A percentile compares a stretch with the other conserved stretches of the same genome.
Conservation (phyloP, 2,888 invertebrate species). For the Galeruca laticollis region DNA sequence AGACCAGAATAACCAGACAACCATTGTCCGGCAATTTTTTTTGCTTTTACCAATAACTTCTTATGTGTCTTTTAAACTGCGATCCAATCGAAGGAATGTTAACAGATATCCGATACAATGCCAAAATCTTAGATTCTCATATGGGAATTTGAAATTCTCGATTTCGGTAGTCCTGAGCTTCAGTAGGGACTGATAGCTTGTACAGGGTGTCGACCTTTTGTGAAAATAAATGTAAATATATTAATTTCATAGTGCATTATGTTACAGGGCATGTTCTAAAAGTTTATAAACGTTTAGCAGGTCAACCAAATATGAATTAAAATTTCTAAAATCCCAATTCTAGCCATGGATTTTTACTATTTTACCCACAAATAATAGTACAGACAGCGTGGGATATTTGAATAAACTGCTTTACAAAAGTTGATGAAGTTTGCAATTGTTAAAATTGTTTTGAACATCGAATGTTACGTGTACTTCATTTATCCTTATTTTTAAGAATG, state of each 20-base stretch:
- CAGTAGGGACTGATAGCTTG: neutral
- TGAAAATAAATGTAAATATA: neutral
- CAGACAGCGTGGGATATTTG: too few relatives aligned
- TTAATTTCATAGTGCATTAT: neutral
- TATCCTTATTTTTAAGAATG: too few relatives aligned
- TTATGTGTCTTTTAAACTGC: constrained; percentile 59
- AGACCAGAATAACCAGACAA: constrained; percentile 59
- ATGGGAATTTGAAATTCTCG: constrained; percentile 39
- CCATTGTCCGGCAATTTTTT: constrained; percentile 60
- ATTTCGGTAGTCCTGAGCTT: constrained; percentile 17
- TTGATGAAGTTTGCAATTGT: too few relatives aligned
- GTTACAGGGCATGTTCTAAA: too few relatives aligned
- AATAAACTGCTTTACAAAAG: too few relatives aligned
- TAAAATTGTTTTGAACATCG: too few relatives aligned
- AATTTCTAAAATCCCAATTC: too few relatives aligned
- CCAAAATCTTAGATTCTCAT: constrained; percentile 48
- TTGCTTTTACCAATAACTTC: constrained; percentile 57
- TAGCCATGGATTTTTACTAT: too few relatives aligned
- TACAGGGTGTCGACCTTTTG: constrained; percentile 2
- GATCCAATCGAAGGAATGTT: constrained; percentile 57
- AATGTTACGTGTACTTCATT: too few relatives aligned
- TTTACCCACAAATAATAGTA: too few relatives aligned
- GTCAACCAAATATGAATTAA: too few relatives aligned
- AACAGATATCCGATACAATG: constrained; percentile 54
- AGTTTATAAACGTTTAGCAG: too few relatives aligned